Evolutionary conservation across 2,113 vertebrate genomes (phyloP).

Genomic region (Morone chrysops): DNA sequence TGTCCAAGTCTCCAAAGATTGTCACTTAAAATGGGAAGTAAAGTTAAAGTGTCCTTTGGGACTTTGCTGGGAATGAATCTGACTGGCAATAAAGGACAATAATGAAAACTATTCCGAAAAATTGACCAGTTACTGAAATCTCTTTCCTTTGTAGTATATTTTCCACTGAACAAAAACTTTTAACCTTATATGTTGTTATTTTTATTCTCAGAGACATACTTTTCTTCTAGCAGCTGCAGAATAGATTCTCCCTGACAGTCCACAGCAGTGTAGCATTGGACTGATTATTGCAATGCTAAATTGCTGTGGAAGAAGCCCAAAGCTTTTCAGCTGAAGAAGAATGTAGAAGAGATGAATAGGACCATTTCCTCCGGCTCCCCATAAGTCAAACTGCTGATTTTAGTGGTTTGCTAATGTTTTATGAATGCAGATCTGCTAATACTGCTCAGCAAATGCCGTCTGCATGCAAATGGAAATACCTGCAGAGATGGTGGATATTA

Average conservation of each 20-base stretch:
- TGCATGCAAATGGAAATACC: slow-evolving; percentile 38
- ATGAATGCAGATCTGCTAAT: slow-evolving; percentile 43
- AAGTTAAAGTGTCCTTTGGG: slow-evolving; percentile 38
- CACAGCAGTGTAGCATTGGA: not conserved
- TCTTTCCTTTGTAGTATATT: not conserved
- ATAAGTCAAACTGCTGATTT: slow-evolving; percentile 54
- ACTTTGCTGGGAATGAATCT: not conserved
- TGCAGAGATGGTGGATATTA: slow-evolving; percentile 28
- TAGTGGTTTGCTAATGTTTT: slow-evolving; percentile 28
- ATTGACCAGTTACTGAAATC: not conserved
- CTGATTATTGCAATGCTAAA: slow-evolving; percentile 3
- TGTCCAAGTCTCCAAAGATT: slow-evolving; percentile 45
- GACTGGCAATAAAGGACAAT: not conserved
- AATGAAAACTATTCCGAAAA: slow-evolving; percentile 4
- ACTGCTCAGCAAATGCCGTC: slow-evolving; percentile 20
- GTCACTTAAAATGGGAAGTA: slow-evolving; percentile 53
- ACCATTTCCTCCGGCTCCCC: slow-evolving; percentile 4
- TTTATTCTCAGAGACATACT: not conserved
- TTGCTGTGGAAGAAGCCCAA: slow-evolving; percentile 4
- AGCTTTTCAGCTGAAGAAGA: slow-evolving; percentile 23
- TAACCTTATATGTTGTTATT: not conserved
- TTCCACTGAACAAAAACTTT: not conserved
- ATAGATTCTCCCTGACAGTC: slow-evolving; percentile 2
- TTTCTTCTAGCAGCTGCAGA: slow-evolving; percentile 1
- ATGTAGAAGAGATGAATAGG: slow-evolving; percentile 23